Evolutionary conservation across 2,888 invertebrate species (phyloP).

Genomic region (Apamea crenata): DNA sequence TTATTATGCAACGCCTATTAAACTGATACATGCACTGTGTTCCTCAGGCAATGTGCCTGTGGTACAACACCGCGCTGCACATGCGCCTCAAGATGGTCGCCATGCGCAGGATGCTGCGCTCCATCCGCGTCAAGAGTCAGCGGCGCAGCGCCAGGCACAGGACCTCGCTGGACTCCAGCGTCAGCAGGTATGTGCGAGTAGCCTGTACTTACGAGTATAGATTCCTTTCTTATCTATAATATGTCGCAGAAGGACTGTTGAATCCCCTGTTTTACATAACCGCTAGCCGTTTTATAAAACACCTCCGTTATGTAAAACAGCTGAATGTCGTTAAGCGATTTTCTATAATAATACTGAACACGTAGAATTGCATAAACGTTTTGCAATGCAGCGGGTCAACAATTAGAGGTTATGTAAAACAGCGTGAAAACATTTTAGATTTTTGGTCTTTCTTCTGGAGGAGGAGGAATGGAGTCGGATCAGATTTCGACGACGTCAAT

Average conservation of each 20-base stretch:
- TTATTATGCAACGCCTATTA: not conserved
- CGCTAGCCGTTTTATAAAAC: not conserved
- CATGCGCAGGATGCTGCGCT: conserved; percentile 91
- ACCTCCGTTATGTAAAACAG: not conserved
- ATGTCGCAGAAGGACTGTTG: not conserved
- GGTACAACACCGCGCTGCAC: conserved; percentile 97
- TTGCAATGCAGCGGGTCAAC: no score
- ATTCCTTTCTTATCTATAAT: not conserved
- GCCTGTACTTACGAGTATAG: not conserved
- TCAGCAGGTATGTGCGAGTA: conserved; percentile 69
- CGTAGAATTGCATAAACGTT: no score
- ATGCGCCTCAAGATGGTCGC: conserved; percentile 95
- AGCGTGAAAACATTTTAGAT: no score
- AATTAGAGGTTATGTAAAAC: no score
- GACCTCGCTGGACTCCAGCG: conserved; percentile 71
- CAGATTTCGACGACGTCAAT: not conserved
- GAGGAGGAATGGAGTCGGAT: not conserved
- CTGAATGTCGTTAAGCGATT: not conserved
- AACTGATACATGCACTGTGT: not conserved
- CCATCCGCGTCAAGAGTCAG: conserved; percentile 75
- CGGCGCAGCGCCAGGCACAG: conserved; percentile 62
- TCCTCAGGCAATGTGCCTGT: conserved; percentile 94
- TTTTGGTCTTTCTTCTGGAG: not conserved
- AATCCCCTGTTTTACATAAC: not conserved
- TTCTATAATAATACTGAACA: not conserved